Evolutionary conservation across 2,888 invertebrate genomes (phyloP).

Genomic region (Drosophila imparisetae): DNA sequence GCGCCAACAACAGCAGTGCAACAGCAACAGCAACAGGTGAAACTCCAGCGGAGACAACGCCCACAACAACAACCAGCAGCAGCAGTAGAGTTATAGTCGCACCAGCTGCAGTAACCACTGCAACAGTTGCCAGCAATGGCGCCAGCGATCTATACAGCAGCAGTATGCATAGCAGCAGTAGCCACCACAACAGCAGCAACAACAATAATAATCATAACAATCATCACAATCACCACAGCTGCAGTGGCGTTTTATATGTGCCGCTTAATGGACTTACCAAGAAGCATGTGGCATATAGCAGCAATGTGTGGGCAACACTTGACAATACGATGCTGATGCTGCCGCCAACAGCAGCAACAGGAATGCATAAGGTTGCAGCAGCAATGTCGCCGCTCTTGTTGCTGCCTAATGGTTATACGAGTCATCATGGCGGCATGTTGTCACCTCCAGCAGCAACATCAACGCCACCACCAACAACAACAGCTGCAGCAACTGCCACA

Average conservation of each 20-base stretch:
- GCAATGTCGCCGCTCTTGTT: constrained; percentile 43
- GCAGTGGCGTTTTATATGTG: constrained; percentile 62
- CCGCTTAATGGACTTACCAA: constrained; percentile 61
- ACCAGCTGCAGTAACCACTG: constrained; percentile 9
- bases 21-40: constrained; percentile 21
- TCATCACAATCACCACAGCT: constrained; percentile 28
- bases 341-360: constrained; percentile 20
- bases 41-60: constrained; percentile 1
- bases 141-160: constrained; percentile 6
- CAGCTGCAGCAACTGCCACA: constrained; percentile 17
- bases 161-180: constrained; percentile 7
- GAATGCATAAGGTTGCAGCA: constrained; percentile 33
- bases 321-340: constrained; percentile 46
- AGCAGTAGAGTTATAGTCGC: constrained; percentile 1
- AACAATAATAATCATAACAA: constrained; percentile 16
- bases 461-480: constrained; percentile 16
- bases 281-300: constrained; percentile 64
- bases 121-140: constrained; percentile 21
- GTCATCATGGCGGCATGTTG: constrained; percentile 44
- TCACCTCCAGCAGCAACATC: constrained; percentile 56
- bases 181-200: constrained; percentile 8
- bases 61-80: constrained; percentile 15
- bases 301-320: constrained; percentile 44
- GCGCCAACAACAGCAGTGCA: constrained; percentile 16
- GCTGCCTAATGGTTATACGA: constrained; percentile 55